Base-by-base conservation (phyloP, 2,113 vertebrate genomes). In the Sphaerodactylus townsendi region DNA sequence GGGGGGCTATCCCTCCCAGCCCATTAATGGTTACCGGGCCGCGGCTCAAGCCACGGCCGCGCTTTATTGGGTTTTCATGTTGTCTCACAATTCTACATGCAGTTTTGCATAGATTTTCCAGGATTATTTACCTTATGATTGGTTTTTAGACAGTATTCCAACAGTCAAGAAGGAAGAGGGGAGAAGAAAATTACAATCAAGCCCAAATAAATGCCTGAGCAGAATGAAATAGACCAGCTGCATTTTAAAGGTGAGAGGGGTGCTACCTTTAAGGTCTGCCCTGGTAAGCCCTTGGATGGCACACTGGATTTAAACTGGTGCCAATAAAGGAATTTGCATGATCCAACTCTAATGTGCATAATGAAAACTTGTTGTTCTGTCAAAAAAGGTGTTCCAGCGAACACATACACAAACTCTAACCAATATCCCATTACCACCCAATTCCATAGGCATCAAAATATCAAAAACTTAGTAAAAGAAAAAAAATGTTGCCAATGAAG, bases 371-470 rank as follows among this genome's bases (percentile, higher is more conserved):
- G 80, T 74, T 44, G 50, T 64, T 82, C 84, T 91, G 50, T 89
- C 88, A 88, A 80, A 14, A 19, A 84, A 95, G 84, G 25, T 68
- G 68, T 64, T 76, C 68, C 71, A 93, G 87, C 48, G 75, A 89
- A 90, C 87, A 30, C 17, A 83, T 86, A 84, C 80, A 72, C 86
- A 75, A 35, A 48, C 75, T 64, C 79, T 86, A 92, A 89, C 86
- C 90, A 87, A 90, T 93, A 92, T 53, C n/a, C 59, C 81, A 79
- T 59, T 88, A 44, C 79, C 73, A 87, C 86, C 91, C 86, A 89
- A 87, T 90, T 93, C 59, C 77, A 83, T 87, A 91, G 92, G 88
- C 93, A 90, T 94, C 91, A 92, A 93, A 91, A 92, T 66, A 85
- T 68, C 84, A 83, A 90, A 92, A 88, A 90, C 87, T 72, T 92